phyloP scores from a whole-genome alignment of 2,113 vertebrate species.

The Podocnemis expansa region DNA sequence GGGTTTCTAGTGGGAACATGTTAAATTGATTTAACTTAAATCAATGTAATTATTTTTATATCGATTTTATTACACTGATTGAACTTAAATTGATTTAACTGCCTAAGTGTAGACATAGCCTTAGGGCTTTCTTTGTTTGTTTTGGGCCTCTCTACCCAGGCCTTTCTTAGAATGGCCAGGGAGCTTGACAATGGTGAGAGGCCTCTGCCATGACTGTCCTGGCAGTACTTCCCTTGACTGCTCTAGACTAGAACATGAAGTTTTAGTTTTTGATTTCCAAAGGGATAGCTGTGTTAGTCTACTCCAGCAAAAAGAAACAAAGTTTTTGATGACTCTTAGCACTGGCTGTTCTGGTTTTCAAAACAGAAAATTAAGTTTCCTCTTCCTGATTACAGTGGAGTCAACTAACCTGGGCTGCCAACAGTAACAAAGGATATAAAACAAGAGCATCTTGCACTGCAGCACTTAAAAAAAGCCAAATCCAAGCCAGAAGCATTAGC shows the following conservation, averaged over 20 bases:
- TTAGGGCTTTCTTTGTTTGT: background rate
- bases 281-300: too few species aligned
- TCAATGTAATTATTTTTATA: too few species aligned
- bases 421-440: background rate
- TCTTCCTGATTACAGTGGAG: rapidly evolving
- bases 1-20: too few species aligned
- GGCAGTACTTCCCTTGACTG: background rate
- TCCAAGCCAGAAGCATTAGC: background rate
- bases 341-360: background rate
- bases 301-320: too few species aligned
- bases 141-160: background rate
- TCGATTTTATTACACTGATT: too few species aligned
- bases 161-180: background rate
- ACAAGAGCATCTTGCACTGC: background rate
- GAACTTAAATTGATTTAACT: too few species aligned
- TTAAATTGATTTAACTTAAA: too few species aligned
- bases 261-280: rapidly evolving
- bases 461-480: background rate
- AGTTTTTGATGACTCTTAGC: rapidly evolving
- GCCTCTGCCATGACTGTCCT: background rate
- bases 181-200: background rate
- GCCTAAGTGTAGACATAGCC: too few species aligned
- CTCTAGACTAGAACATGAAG: background rate
- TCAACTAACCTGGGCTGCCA: background rate
- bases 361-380: rapidly evolving